phyloP scores from a whole-genome alignment of 2,888 invertebrate genomes.

The Volucella bombylans region DNA sequence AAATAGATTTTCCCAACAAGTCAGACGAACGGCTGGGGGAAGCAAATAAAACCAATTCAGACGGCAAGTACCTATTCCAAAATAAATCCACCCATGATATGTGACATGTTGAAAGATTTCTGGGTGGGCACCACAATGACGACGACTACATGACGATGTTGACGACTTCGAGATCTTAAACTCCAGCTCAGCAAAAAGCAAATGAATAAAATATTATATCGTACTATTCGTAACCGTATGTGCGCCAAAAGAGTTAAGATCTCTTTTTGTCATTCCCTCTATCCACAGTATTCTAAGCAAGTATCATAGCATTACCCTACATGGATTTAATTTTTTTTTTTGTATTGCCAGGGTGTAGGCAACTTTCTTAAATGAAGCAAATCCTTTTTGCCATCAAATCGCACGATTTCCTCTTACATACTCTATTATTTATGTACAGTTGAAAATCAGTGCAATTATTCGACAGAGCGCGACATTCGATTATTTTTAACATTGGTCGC shows the following conservation, averaged over 20 bases:
- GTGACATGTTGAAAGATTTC: constrained; percentile 66
- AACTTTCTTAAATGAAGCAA: constrained; percentile 46
- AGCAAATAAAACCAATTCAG: constrained; percentile 48
- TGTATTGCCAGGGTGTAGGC: constrained; percentile 49
- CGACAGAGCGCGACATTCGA: constrained; percentile 29
- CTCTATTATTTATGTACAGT: constrained; percentile 1
- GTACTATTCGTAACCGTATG: constrained; percentile 11
- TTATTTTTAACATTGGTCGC: not conserved
- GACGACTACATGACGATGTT: constrained; percentile 37
- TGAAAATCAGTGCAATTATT: not conserved
- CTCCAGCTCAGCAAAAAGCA: constrained; percentile 39
- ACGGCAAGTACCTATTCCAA: constrained; percentile 42
- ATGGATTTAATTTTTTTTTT: constrained; percentile 19
- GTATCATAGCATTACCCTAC: constrained; percentile 36
- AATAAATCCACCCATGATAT: constrained; percentile 52
- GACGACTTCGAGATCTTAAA: constrained; percentile 54
- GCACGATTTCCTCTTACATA: constrained; percentile 36
- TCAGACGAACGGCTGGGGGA: not conserved
- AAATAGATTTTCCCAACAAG: not conserved
- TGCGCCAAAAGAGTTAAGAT: constrained; percentile 4
- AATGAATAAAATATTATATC: constrained; percentile 35
- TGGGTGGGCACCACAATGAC: constrained; percentile 61
- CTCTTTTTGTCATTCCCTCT: not conserved
- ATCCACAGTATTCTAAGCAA: not conserved
- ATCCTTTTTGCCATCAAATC: constrained; percentile 34